These are phyloP conservation scores for Dynastes grantii DNA, from an alignment of 2,888 invertebrate genomes.

Conservation along the genomic window DNA sequence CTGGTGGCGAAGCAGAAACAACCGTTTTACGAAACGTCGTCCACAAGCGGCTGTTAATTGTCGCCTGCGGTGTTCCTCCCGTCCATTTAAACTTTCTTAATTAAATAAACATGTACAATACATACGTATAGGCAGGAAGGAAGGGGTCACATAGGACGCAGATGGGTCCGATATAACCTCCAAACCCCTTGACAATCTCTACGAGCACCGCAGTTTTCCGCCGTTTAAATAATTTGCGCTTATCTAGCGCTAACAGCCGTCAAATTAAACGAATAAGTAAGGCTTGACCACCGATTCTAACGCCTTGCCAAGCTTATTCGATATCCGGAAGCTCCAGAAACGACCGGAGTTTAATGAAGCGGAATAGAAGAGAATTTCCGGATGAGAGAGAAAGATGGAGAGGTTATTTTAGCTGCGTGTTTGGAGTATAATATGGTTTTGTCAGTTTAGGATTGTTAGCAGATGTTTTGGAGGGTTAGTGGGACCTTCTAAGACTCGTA, in stretches of 20 bases:
- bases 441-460: too few species aligned
- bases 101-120: slow-evolving; percentile 36
- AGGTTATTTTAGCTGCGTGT: too few species aligned
- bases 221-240: slow-evolving; percentile 3
- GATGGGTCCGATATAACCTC: neutral
- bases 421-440: too few species aligned
- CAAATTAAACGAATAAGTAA: slow-evolving; percentile 11
- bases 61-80: slow-evolving; percentile 11
- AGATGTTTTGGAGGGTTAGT: too few species aligned
- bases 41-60: slow-evolving; percentile 26
- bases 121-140: neutral
- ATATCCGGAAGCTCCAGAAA: neutral
- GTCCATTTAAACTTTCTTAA: slow-evolving; percentile 38
- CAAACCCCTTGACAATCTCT: too few species aligned
- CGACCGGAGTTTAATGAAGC: too few species aligned
- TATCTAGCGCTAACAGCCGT: slow-evolving; percentile 10
- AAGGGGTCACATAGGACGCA: neutral
- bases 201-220: neutral
- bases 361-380: too few species aligned
- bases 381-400: too few species aligned
- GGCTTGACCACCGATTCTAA: slow-evolving; percentile 5
- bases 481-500: too few species aligned
- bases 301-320: slow-evolving; percentile 13
- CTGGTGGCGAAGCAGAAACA: neutral
- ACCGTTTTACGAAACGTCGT: neutral